Base-by-base conservation (phyloP, 2,113 vertebrate genomes). In the Oceanites oceanicus region DNA sequence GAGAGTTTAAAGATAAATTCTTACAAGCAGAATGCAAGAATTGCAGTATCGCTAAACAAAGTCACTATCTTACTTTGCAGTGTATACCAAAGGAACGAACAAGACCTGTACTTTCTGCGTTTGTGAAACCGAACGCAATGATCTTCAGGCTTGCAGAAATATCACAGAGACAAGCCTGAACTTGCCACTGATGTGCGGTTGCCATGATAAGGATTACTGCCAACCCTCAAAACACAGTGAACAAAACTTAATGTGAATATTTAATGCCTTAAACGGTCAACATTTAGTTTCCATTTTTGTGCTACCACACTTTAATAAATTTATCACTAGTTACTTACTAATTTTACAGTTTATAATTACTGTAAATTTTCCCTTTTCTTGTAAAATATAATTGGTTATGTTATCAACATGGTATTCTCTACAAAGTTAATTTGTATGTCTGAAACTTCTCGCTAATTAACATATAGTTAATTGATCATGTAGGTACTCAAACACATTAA, bases 191-290 rank as follows among this genome's bases (percentile, higher is more conserved):
- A n/a, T 55, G 71, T 80, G 68, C 1, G 76, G 93, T 91, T 97
- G 96, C 97, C 95, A 97, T 4, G 95, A 92, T 83, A 96, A 97
- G 90, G 76, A 62, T 84, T 93, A 76, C 65, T 65, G 82, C 70
- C 70, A 84, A 49, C 73, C 76, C 84, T 77, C 89, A 82, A 84
- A 83, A 77, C 81, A 92, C 50, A 87, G 8, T 4, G 7, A 42
- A n/a, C 63, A 79, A 55, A 93, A 42, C 68, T 50, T 44, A 38
- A 49, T 26, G 19, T 3, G 27, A 73, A 15, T 42, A 68, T n/a
- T 82, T 53, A 45, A 23, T 45, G 47, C 86, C 27, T 53, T 15
- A 30, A 42, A 49, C 0, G 15, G 40, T 17, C 88, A 76, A 65
- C 36, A 44, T 7, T 30, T 18, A 36, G 27, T n/a, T 74, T 25